Evolutionary conservation across 2,888 invertebrate genomes (phyloP), one percentile per base, ranked within the genome.

Genomic region (Ophion costatus): DNA sequence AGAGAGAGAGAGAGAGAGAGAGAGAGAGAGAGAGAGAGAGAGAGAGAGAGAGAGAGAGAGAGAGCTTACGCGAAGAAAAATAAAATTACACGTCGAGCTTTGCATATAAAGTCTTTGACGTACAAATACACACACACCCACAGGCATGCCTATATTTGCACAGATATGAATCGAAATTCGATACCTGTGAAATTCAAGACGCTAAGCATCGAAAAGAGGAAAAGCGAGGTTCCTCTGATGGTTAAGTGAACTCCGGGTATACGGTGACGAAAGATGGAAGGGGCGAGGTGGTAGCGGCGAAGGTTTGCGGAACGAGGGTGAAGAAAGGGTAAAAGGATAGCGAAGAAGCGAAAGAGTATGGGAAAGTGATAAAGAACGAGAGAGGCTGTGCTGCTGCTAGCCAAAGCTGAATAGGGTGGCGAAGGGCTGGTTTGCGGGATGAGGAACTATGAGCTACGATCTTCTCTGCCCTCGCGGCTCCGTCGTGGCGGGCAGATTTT

Each of bases 401-500:
- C n/a, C 7, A 67, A 66, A 67, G 79, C 61, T 66, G 82, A 71
- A 45, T 38, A 64, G 51, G 64, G 45, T 11, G 51, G 24, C 20
- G 64, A 20, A 33, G 33, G 64, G 42, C n/a, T 22, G 22, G 59
- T 14, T 42, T 42, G 64, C 42, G 71, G 64, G 69, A 22, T 42
- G 73, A 22, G 57, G 59, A 42, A 71, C 66, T 76, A 77, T 76
- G 80, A 81, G 74, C 77, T 81, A 81, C 84, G 81, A 77, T 73
- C 86, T 74, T 79, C 83, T 82, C 77, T 84, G 80, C 79, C 87
- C 84, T 76, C 83, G 79, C 77, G 87, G 87, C 86, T 87, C 86
- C 87, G 79, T 59, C 74, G 84, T 80, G 86, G 86, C 86, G 86
- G 87, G 75, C 77, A 83, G 83, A 87, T 84, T 83, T 85, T 84